phyloP scores from a whole-genome alignment of 2,797 vertebrate genomes.

The Pyrocephalus nanus region DNA sequence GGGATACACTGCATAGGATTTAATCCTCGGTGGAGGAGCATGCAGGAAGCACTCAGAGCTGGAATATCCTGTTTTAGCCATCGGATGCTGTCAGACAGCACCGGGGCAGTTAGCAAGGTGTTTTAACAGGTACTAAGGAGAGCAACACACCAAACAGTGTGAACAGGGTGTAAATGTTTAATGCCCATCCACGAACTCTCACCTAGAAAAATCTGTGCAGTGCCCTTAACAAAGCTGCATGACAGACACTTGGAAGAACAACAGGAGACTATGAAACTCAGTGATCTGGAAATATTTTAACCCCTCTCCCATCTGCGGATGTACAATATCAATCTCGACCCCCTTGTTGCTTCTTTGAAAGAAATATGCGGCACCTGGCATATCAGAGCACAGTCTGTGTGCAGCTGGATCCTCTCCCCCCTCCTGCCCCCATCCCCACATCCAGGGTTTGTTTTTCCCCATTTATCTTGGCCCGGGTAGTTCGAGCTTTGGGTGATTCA shows the following conservation, averaged over 20 bases:
- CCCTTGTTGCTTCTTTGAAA: background rate
- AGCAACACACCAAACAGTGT: background rate
- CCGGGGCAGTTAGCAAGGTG: background rate
- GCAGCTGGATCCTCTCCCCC: background rate
- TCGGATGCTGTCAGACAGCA: background rate
- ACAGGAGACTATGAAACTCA: background rate
- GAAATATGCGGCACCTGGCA: background rate
- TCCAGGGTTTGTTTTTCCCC: background rate
- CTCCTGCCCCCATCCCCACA: too few relatives aligned
- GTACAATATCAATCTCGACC: background rate
- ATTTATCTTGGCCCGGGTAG: background rate
- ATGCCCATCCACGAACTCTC: background rate
- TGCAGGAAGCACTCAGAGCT: conserved; percentile 21
- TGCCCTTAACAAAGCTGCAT: background rate
- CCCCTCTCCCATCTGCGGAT: background rate
- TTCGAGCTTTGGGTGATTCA: background rate
- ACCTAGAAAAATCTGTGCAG: conserved; percentile 1
- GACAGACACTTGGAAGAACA: background rate
- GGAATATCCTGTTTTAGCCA: background rate
- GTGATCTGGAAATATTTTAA: conserved; percentile 30
- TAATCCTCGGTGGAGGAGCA: background rate
- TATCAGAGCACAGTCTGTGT: background rate
- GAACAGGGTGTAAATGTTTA: background rate
- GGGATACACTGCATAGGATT: background rate
- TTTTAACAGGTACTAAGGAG: background rate